Base-by-base conservation (phyloP, 2,888 invertebrate genomes). In the Drosophila algonquin region DNA sequence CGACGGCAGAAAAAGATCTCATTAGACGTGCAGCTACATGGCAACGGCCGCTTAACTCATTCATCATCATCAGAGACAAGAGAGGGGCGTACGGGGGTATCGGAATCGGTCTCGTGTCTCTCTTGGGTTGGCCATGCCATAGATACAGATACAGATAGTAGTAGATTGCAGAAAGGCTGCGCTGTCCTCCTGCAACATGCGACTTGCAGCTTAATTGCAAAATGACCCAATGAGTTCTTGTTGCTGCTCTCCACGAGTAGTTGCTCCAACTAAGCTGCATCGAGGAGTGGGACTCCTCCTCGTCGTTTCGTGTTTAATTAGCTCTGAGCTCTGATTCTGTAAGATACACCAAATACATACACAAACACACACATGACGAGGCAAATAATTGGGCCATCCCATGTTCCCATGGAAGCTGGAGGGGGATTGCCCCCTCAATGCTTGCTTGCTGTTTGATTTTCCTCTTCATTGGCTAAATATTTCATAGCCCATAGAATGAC, bases 21-120 rank as follows among this genome's bases (percentile, higher is more conserved):
- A 83, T 83, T 83, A 83, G 83, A 88, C 63, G 78, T 63, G 71
- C 63, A 73, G 65, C 75, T 65, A 77, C 72, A 76, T 79, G 76
- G 73, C 86, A 85, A 85, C 73, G 79, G 86, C 88, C 86, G 83
- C 86, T 83, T 76, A 87, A 85, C 86, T 86, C 83, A 83, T 83
- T 83, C 83, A 83, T 83, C 83, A 83, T 83, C 83, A 85, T 83
- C 83, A 85, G 64, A 59, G 62, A 51, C 21, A 21, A 21, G 21
- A 21, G 21, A 51, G 24, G 46, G 56, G 70, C 24, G 24, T 24
- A 18, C 40, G 40, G 54, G 44, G 44, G 27, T 35, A 53, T 27
- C 16, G 52, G 54, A 18, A 4, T 47, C 44, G 46, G 40, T 40
- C 40, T 40, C 14, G 40, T 14, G 14, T 40, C 40, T 40, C 40